Evolutionary conservation across 2,888 invertebrate genomes (phyloP).

Genomic region (Uropetala carovei): DNA sequence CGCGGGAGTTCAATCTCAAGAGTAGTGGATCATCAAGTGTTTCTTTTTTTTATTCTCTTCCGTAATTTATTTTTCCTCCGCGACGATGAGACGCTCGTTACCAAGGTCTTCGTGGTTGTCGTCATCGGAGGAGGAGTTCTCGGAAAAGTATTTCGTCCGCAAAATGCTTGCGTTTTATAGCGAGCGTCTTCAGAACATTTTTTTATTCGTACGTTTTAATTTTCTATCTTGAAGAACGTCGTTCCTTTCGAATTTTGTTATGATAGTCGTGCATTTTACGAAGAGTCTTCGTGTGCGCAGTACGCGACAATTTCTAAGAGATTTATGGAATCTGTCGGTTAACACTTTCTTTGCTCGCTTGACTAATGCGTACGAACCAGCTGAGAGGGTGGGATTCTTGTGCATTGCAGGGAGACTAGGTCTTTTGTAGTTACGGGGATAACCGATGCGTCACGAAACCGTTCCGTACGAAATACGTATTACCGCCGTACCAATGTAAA

Average conservation of each 20-base stretch:
- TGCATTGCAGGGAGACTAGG: too few relatives aligned
- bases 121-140: neutral
- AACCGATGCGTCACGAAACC: too few relatives aligned
- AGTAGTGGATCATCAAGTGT: slow-evolving; percentile 26
- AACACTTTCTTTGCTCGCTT: too few relatives aligned
- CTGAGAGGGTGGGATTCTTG: too few relatives aligned
- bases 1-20: neutral
- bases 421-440: too few relatives aligned
- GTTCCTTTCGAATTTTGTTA: neutral
- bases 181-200: neutral
- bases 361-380: too few relatives aligned
- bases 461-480: too few relatives aligned
- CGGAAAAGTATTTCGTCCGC: neutral
- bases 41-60: neutral
- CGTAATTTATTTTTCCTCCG: neutral
- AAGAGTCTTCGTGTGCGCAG: neutral
- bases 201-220: neutral
- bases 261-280: neutral
- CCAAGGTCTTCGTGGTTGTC: neutral
- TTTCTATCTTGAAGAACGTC: neutral
- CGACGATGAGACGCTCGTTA: neutral
- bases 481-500: too few relatives aligned
- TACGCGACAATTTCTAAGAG: too few relatives aligned
- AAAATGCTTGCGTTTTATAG: neutral
- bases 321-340: too few relatives aligned